These are phyloP conservation scores for Ianthella basta DNA, from an alignment of 37 sponge, comb jelly and placozoan species.

Conservation along the genomic window DNA sequence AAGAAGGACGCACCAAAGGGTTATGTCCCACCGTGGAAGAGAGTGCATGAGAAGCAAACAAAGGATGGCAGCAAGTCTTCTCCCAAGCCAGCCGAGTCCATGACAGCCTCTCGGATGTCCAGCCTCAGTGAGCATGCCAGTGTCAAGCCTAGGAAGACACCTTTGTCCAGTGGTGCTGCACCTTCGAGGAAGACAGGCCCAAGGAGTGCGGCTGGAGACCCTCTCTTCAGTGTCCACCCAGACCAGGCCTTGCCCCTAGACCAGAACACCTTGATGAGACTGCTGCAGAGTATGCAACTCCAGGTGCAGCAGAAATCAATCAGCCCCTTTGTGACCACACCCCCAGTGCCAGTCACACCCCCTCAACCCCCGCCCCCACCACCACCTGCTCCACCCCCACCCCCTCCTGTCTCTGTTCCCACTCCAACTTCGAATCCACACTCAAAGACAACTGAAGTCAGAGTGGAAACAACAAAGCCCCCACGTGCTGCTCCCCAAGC, in stretches of 20 bases:
- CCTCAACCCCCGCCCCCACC: slow-evolving; percentile 38
- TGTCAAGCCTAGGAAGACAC: slow-evolving; percentile 5
- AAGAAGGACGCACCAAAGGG: slow-evolving; percentile 17
- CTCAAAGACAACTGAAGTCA: background rate
- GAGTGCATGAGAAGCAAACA: background rate
- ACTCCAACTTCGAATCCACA: background rate
- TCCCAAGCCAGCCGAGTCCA: background rate
- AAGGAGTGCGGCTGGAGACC: background rate
- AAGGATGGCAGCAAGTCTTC: background rate
- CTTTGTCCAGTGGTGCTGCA: background rate
- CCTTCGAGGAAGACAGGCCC: background rate
- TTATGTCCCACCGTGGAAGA: slow-evolving; percentile 33
- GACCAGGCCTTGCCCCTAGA: slow-evolving; percentile 18
- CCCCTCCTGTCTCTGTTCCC: slow-evolving; percentile 38
- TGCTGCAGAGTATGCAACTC: background rate
- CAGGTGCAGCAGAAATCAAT: slow-evolving; percentile 1
- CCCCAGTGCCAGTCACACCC: background rate
- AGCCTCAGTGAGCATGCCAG: background rate
- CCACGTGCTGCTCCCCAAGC: background rate
- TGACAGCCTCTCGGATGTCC: background rate
- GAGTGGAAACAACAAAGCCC: background rate
- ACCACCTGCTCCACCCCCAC: slow-evolving; percentile 38
- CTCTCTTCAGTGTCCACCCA: background rate
- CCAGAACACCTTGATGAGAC: slow-evolving; percentile 14
- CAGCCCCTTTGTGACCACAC: background rate